Evolutionary conservation across 2,888 invertebrate species (phyloP).

Genomic region (Melanotus villosus): DNA sequence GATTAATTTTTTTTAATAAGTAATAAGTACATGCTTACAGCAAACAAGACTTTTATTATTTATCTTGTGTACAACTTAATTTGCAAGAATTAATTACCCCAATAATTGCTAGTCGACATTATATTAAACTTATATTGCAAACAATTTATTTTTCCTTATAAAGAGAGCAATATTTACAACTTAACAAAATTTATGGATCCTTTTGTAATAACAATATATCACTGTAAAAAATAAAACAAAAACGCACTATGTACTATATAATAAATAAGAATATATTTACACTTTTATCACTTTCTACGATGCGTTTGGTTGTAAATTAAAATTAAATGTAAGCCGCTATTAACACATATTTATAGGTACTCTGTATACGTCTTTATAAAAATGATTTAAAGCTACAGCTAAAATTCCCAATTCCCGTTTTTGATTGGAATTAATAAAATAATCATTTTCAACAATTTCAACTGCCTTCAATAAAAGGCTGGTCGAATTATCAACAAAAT

Average conservation of each 20-base stretch:
- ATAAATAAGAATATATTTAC: not conserved
- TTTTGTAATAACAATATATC: not conserved
- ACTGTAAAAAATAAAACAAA: constrained; percentile 15
- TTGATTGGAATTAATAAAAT: constrained; percentile 54
- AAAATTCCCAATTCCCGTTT: constrained; percentile 57
- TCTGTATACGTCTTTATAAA: constrained; percentile 56
- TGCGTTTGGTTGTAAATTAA: not conserved
- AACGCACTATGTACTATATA: not conserved
- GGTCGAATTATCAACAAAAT: not conserved
- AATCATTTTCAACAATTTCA: constrained; percentile 58
- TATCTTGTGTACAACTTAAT: no score
- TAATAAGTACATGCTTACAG: no score
- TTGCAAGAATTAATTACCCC: no score
- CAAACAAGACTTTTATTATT: no score
- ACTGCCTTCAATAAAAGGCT: constrained; percentile 58
- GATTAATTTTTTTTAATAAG: no score
- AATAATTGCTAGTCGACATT: no score
- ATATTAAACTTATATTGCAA: no score
- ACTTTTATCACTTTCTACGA: constrained; percentile 9
- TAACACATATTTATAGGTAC: constrained; percentile 33
- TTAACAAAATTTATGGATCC: not conserved
- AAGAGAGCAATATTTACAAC: no score
- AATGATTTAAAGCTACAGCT: constrained; percentile 59
- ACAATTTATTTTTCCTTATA: no score
- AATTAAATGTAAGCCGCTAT: not conserved